Percentiles rank a stretch among this genome's conserved stretches.
phyloP scores from a whole-genome alignment of 92 coral and sea anemone species.

The Parazoanthus swiftii region DNA sequence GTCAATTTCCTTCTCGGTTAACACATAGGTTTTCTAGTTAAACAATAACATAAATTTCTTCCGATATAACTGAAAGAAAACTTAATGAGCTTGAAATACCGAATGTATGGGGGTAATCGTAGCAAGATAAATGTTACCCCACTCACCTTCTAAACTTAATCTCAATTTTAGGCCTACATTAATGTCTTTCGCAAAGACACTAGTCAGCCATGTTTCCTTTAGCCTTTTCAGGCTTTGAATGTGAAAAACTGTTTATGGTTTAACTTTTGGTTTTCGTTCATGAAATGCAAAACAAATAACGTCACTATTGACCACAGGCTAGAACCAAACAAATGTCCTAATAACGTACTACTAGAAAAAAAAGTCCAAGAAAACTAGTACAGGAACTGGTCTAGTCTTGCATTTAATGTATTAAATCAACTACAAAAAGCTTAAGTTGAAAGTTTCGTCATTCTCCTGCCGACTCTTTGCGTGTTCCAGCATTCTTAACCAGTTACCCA shows the following conservation, averaged over 20 bases:
- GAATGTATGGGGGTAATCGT: neutral
- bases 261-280: slow-evolving; percentile 9
- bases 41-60: neutral
- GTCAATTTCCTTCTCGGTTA: neutral
- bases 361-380: neutral
- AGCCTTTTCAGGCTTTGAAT: slow-evolving; percentile 49
- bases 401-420: neutral
- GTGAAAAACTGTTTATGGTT: slow-evolving; percentile 32
- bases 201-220: slow-evolving; percentile 40
- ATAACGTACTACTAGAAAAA: neutral
- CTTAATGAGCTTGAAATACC: neutral
- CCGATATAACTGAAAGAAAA: neutral
- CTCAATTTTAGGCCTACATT: slow-evolving; percentile 31
- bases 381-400: neutral
- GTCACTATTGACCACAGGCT: slow-evolving; percentile 16
- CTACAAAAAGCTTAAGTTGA: neutral
- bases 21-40: neutral
- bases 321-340: neutral
- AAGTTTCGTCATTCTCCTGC: neutral
- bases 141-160: slow-evolving; percentile 18
- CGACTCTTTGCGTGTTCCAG: neutral
- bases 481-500: neutral
- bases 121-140: neutral
- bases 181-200: slow-evolving; percentile 42
- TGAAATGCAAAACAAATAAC: slow-evolving; percentile 40